Conservation (phyloP, 2,888 invertebrate species). For the Agrypnus murinus region DNA sequence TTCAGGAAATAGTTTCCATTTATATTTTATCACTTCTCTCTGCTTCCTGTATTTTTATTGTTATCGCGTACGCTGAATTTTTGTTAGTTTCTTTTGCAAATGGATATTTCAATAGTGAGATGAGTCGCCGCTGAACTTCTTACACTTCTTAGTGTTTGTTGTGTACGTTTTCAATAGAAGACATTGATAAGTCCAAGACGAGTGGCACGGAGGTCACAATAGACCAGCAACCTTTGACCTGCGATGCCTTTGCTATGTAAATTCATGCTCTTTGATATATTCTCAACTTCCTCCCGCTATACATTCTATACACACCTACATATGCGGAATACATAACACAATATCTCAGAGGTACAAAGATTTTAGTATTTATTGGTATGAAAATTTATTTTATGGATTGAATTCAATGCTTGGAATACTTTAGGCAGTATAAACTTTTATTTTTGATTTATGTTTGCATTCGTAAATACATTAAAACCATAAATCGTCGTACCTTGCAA, state of each 20-base stretch:
- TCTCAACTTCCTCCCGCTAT: constrained; percentile 44
- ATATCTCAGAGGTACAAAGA: constrained; percentile 44
- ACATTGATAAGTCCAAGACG: constrained; percentile 51
- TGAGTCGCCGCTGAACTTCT: constrained; percentile 30
- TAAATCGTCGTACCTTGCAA: constrained; percentile 28
- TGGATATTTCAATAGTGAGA: neutral
- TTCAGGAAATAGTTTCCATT: too few relatives aligned
- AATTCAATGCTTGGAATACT: constrained; percentile 34
- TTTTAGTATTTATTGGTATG: constrained; percentile 47
- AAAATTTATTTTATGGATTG: constrained; percentile 41
- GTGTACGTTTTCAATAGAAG: constrained; percentile 41
- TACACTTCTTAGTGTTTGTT: constrained; percentile 19
- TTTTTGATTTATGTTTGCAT: constrained; percentile 33
- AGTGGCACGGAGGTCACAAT: constrained; percentile 50
- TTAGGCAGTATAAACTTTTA: constrained; percentile 14
- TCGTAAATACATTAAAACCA: constrained; percentile 30
- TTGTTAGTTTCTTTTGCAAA: constrained; percentile 3
- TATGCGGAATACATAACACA: constrained; percentile 46
- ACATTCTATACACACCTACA: constrained; percentile 41
- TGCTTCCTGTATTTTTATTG: neutral
- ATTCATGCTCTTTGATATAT: constrained; percentile 50
- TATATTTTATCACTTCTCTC: too few relatives aligned
- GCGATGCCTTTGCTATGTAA: constrained; percentile 56
- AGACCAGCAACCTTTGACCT: constrained; percentile 56
- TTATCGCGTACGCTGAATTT: neutral